A percentile compares a stretch with the other conserved stretches of the same genome.
These are phyloP conservation scores for Onychomys leucogaster DNA, from an alignment of 2,797 vertebrate species.

Conservation along the genomic window DNA sequence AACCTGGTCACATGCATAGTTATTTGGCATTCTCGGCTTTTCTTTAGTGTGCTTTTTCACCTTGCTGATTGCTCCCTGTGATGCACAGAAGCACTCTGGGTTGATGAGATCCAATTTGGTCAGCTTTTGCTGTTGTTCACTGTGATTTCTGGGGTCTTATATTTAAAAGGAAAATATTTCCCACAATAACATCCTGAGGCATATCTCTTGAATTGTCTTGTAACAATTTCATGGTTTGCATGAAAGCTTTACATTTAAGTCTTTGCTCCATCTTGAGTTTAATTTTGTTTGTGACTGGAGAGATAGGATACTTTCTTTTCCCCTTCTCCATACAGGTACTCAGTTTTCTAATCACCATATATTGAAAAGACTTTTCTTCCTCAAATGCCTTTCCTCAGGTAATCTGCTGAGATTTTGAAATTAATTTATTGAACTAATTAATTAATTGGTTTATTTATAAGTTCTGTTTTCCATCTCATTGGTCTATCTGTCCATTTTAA, in stretches of 20 bases:
- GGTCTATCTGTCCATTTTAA: background rate
- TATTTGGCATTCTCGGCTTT: background rate
- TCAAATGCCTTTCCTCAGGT: background rate
- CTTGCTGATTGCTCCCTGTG: background rate
- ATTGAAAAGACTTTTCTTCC: background rate
- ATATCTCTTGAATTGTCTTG: background rate
- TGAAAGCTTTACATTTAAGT: background rate
- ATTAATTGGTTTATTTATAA: background rate
- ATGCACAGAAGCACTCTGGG: background rate
- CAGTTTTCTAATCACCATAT: background rate
- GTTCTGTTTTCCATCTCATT: background rate
- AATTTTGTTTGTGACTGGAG: background rate
- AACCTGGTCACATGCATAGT: background rate
- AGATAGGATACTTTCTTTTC: background rate
- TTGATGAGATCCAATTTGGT: background rate
- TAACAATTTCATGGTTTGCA: background rate
- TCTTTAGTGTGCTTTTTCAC: background rate
- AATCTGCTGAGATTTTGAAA: background rate
- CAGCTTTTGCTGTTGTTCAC: background rate
- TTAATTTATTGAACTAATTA: background rate
- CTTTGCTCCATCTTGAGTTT: background rate
- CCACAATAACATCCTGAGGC: background rate
- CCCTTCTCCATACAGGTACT: background rate
- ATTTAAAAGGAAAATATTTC: background rate
- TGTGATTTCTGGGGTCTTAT: background rate